Conservation (phyloP, 2,888 invertebrate species). For the Drosophila fungiperda region DNA sequence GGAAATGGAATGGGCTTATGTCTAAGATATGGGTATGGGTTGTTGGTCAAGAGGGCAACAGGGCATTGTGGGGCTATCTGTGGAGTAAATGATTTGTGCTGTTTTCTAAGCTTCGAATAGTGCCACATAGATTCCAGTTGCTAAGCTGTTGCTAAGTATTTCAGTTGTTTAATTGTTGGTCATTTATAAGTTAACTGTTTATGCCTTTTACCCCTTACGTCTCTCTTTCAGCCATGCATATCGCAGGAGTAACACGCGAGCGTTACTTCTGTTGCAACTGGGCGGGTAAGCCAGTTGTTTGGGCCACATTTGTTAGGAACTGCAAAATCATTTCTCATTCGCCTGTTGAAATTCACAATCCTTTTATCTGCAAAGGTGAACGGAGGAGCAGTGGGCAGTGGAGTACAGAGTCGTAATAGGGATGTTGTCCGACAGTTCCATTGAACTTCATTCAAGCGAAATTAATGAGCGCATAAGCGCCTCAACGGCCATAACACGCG, state of each 20-base stretch:
- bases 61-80: background rate
- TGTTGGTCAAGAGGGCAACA: background rate
- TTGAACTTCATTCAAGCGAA: conserved; percentile 77
- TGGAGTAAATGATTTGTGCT: background rate
- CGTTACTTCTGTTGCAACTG: conserved; percentile 20
- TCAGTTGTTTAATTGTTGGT: conserved; percentile 69
- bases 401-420: background rate
- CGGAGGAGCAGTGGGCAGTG: background rate
- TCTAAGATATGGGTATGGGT: background rate
- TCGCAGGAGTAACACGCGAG: conserved; percentile 40
- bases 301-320: conserved; percentile 50
- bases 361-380: conserved; percentile 46
- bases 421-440: conserved; percentile 45
- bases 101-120: conserved; percentile 5
- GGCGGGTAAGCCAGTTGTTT: conserved; percentile 33
- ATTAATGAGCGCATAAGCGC: conserved; percentile 75
- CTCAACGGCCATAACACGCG: conserved; percentile 67
- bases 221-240: conserved; percentile 17
- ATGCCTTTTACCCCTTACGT: background rate
- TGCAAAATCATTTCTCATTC: conserved; percentile 74
- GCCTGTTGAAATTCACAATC: conserved; percentile 67
- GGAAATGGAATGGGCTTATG: background rate
- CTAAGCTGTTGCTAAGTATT: conserved; percentile 40
- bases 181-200: conserved; percentile 63
- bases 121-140: conserved; percentile 38